Conservation (phyloP, 2,797 vertebrate species). For the Chaetodon trifasciatus region DNA sequence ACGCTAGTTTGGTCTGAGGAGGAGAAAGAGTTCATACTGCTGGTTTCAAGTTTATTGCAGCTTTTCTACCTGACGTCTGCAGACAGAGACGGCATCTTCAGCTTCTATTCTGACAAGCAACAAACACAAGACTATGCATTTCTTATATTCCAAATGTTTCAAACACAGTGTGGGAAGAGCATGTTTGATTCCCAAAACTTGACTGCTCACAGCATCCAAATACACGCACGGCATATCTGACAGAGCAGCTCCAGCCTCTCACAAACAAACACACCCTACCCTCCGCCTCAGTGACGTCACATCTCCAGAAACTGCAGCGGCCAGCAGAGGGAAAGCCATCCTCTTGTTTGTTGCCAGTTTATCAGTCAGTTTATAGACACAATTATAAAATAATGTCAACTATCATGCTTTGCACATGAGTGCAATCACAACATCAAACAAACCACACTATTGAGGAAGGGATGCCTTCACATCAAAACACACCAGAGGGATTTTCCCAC, state of each 20-base stretch:
- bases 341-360: not conserved
- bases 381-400: slow-evolving; percentile 16
- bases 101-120: not conserved
- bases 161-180: slow-evolving; percentile 38
- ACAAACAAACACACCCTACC: slow-evolving; percentile 53
- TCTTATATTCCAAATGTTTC: slow-evolving; percentile 8
- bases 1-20: too few species aligned
- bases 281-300: slow-evolving; percentile 25
- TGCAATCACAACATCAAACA: slow-evolving; percentile 5
- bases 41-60: not conserved
- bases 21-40: too few species aligned
- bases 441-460: not conserved
- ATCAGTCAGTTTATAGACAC: not conserved
- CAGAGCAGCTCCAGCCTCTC: slow-evolving; percentile 5
- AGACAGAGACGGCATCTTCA: not conserved
- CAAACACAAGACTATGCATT: slow-evolving; percentile 13
- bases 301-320: not conserved
- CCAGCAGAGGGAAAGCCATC: slow-evolving; percentile 1
- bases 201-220: slow-evolving; percentile 37
- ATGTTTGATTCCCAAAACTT: slow-evolving; percentile 6
- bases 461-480: not conserved
- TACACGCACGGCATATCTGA: slow-evolving; percentile 35
- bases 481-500: not conserved
- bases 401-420: not conserved
- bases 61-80: not conserved